Evolutionary conservation across 2,888 invertebrate species (phyloP).

Genomic region (Acleris holmiana): DNA sequence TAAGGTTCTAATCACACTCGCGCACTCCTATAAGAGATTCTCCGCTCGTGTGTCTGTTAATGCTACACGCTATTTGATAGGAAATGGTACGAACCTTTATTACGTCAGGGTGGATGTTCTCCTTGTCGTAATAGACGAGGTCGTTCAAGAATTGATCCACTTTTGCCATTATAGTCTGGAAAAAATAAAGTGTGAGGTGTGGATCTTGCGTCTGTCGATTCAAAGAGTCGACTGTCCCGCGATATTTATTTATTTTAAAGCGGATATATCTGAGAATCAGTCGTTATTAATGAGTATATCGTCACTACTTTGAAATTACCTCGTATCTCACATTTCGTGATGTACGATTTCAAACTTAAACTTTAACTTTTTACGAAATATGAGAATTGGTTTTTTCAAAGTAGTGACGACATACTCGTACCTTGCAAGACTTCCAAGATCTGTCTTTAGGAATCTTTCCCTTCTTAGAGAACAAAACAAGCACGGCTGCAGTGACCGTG

Average conservation of each 20-base stretch:
- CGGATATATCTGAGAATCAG: no score
- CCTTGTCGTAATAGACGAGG: conserved; percentile 95
- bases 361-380: no score
- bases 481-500: conserved; percentile 93
- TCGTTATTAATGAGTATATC: no score
- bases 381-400: neutral
- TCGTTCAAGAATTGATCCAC: conserved; percentile 94
- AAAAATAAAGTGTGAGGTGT: conserved; percentile 32
- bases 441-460: conserved; percentile 96
- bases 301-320: no score
- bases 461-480: conserved; percentile 92
- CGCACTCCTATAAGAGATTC: neutral
- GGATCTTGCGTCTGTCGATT: neutral
- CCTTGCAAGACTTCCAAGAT: conserved; percentile 96
- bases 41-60: no score
- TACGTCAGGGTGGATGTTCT: conserved; percentile 94
- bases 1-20: no score
- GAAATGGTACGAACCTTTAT: conserved; percentile 86
- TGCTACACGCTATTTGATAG: neutral
- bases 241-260: no score
- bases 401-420: conserved; percentile 45
- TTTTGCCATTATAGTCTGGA: conserved; percentile 92
- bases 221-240: no score
- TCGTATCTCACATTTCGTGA: no score
- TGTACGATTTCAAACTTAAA: no score